Evolutionary conservation across 1,140 invertebrate species (phyloP).

Genomic region (Drosophila baimaii): DNA sequence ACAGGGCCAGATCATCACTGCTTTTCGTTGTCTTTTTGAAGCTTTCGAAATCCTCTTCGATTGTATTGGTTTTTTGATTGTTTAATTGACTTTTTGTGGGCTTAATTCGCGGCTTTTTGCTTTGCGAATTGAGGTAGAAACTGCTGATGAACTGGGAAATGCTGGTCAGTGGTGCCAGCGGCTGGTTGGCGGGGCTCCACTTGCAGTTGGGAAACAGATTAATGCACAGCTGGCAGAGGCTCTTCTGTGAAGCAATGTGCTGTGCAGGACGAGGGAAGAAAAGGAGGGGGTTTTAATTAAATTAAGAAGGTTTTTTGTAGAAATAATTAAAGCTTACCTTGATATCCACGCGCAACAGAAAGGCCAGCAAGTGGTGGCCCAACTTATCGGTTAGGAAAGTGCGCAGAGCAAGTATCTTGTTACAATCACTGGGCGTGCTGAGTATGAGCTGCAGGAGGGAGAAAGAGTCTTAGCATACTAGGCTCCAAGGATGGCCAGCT

Average conservation of each 20-base stretch:
- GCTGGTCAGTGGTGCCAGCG: conserved; percentile 44
- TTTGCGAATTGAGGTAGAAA: conserved; percentile 64
- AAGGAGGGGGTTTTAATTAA: not conserved
- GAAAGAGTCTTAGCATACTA: not conserved
- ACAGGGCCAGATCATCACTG: conserved; percentile 74
- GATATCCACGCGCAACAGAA: conserved; percentile 72
- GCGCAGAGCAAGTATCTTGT: conserved; percentile 76
- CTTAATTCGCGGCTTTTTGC: conserved; percentile 55
- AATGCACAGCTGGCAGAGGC: conserved; percentile 77
- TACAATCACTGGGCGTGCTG: conserved; percentile 78
- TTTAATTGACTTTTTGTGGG: conserved; percentile 46
- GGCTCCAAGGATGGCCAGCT: too few relatives aligned
- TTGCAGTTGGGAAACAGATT: conserved; percentile 80
- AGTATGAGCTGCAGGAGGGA: conserved; percentile 63
- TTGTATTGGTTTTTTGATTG: conserved; percentile 8
- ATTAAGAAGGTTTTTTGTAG: not conserved
- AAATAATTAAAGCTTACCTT: conserved; percentile 49
- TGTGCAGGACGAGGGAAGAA: conserved; percentile 7
- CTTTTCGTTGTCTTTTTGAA: conserved; percentile 54
- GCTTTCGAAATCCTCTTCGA: conserved; percentile 40
- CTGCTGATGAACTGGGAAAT: conserved; percentile 61
- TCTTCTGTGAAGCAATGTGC: conserved; percentile 81
- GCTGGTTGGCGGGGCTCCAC: conserved; percentile 58
- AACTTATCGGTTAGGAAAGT: conserved; percentile 75
- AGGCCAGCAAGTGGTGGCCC: conserved; percentile 75